Percentiles rank a stretch among this genome's conserved stretches.
phyloP scores from a whole-genome alignment of 2,797 vertebrate genomes.

The Masticophis lateralis region DNA sequence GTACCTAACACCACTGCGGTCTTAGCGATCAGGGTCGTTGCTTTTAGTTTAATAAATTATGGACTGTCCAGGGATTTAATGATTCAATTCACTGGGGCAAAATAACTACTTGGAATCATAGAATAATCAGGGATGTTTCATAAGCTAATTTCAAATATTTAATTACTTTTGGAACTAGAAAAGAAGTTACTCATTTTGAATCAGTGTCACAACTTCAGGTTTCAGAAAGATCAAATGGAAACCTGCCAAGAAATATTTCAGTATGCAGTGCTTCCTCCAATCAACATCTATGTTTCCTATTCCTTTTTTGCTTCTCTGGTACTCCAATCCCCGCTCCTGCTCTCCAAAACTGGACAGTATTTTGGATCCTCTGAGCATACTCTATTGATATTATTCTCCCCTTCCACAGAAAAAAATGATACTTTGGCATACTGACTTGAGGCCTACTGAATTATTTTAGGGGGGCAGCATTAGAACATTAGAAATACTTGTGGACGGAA shows the following conservation, averaged over 20 bases:
- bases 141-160: neutral
- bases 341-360: too few relatives aligned
- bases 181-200: neutral
- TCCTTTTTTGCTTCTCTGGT: neutral
- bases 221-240: neutral
- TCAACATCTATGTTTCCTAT: neutral
- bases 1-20: fast-evolving
- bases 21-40: neutral
- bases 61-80: neutral
- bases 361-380: neutral
- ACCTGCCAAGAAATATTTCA: neutral
- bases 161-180: neutral
- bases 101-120: neutral
- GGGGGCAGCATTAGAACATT: neutral
- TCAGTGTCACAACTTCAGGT: neutral
- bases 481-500: neutral
- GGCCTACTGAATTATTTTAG: neutral
- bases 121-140: neutral
- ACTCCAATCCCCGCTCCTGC: neutral
- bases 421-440: neutral
- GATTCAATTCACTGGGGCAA: neutral
- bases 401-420: neutral
- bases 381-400: neutral
- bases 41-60: neutral
- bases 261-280: neutral